Evolutionary conservation across 2,888 invertebrate genomes (phyloP).

Genomic region (Caenorhabditis wallacei): DNA sequence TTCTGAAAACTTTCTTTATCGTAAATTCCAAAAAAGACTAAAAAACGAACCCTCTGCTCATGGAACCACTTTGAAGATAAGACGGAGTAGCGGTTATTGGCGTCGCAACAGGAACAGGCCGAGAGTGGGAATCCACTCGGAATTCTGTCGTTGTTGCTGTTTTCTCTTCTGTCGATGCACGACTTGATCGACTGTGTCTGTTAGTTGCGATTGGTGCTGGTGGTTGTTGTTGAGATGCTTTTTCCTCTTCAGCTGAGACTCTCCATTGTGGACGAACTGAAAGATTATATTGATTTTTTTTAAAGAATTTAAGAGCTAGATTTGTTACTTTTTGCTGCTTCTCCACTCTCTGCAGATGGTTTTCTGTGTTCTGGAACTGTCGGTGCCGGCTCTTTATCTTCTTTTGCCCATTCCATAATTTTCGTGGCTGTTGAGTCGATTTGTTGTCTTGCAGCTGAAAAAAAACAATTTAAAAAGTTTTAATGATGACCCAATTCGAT

Average conservation of each 20-base stretch:
- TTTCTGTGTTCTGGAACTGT: conserved; percentile 45
- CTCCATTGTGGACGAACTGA: conserved; percentile 72
- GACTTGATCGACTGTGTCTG: conserved; percentile 47
- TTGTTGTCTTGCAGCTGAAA: conserved; percentile 47
- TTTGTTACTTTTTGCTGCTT: conserved; percentile 37
- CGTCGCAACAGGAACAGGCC: conserved; percentile 60
- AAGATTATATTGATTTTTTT: background rate
- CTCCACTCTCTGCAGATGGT: conserved; percentile 14
- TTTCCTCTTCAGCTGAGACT: conserved; percentile 59
- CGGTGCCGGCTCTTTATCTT: conserved; percentile 34
- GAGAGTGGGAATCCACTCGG: conserved; percentile 62
- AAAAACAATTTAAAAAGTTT: background rate
- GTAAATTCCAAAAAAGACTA: background rate
- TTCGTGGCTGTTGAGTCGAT: conserved; percentile 36
- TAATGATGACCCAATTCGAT: background rate
- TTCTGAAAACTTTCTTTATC: conserved; percentile 11
- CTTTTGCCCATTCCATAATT: conserved; percentile 43
- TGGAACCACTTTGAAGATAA: conserved; percentile 43
- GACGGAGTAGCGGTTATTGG: conserved; percentile 27
- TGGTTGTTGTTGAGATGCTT: conserved; percentile 5
- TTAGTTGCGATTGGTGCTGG: conserved; percentile 31
- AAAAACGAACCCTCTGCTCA: conserved; percentile 36
- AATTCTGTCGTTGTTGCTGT: conserved; percentile 47
- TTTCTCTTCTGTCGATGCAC: conserved; percentile 57
- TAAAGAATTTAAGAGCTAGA: background rate